Conservation (phyloP, 2,113 vertebrate species). For the Tonatia bakeri region DNA sequence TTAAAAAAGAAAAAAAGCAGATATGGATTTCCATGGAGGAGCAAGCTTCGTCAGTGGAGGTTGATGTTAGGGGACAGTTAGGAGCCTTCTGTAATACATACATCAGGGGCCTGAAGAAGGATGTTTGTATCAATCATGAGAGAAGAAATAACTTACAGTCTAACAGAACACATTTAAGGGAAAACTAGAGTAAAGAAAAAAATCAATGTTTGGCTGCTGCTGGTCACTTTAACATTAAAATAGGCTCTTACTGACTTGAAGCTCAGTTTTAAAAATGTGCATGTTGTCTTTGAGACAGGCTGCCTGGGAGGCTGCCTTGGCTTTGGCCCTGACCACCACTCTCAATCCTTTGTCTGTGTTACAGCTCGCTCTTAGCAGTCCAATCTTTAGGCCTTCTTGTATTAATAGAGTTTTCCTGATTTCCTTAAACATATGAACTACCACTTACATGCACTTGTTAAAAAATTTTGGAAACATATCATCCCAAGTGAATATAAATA, state of each 20-base stretch:
- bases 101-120: rapidly evolving
- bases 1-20: neutral
- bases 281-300: neutral
- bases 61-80: neutral
- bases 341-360: neutral
- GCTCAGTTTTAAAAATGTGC: neutral
- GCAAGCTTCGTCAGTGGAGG: rapidly evolving
- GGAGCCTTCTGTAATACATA: neutral
- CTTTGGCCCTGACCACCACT: neutral
- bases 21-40: neutral
- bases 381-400: neutral
- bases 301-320: neutral
- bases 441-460: neutral
- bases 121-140: neutral
- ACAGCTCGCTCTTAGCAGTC: neutral
- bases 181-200: neutral
- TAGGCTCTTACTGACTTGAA: neutral
- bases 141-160: neutral
- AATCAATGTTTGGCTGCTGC: neutral
- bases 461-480: neutral
- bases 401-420: neutral
- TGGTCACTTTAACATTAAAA: neutral
- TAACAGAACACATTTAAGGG: neutral
- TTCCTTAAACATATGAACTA: neutral
- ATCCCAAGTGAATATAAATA: neutral